A percentile compares a stretch with the other conserved stretches of the same genome.
These are phyloP conservation scores for Rhagologus leucostigma DNA, from an alignment of 2,113 vertebrate genomes.

Conservation along the genomic window DNA sequence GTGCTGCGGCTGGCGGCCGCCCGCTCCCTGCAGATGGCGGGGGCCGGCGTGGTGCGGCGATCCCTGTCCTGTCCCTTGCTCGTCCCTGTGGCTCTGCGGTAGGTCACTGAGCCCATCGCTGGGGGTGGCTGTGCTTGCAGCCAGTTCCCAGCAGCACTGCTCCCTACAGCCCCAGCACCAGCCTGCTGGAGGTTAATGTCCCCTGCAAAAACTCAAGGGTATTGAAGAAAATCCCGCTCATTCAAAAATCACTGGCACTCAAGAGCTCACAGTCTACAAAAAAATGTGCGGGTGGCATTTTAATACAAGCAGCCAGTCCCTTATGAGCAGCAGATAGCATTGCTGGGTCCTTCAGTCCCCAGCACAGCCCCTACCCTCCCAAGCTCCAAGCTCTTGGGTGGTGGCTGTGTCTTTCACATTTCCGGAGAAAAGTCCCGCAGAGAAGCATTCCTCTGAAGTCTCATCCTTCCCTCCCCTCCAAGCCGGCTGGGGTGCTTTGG, in stretches of 20 bases:
- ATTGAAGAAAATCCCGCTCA: background rate
- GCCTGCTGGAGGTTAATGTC: background rate
- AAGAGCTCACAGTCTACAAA: background rate
- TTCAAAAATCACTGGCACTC: background rate
- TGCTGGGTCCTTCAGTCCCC: background rate
- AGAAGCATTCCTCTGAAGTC: background rate
- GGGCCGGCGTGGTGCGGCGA: conserved; percentile 37
- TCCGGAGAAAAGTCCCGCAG: background rate
- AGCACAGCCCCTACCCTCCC: accelerated
- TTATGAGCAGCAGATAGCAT: background rate
- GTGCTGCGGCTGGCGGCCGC: conserved; percentile 77
- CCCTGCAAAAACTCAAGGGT: background rate
- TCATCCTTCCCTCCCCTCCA: background rate
- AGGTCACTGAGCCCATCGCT: background rate
- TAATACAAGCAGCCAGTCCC: background rate
- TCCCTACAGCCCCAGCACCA: background rate
- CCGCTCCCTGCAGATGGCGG: conserved; percentile 68
- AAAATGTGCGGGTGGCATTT: background rate
- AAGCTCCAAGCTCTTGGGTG: background rate
- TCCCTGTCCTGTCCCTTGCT: background rate
- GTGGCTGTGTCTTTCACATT: background rate
- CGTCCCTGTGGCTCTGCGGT: conserved; percentile 65
- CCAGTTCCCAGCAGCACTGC: background rate
- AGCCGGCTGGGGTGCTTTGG: background rate
- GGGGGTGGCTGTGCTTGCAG: background rate